These are phyloP conservation scores for Ctena decussata DNA, from an alignment of 2,888 invertebrate genomes.

Conservation along the genomic window DNA sequence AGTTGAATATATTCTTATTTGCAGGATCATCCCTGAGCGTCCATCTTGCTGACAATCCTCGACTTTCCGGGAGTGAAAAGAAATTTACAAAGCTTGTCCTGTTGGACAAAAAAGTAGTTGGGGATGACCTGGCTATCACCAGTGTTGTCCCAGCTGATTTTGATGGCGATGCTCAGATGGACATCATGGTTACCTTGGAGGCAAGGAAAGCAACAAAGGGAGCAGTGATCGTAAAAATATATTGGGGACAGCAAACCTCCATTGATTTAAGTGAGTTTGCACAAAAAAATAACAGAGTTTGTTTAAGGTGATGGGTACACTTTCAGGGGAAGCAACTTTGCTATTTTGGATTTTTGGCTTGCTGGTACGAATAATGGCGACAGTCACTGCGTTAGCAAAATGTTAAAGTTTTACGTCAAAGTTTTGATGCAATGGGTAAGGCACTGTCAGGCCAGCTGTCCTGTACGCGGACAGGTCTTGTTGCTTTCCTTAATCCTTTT, in stretches of 20 bases:
- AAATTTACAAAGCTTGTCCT: constrained; percentile 58
- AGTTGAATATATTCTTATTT: too few relatives aligned
- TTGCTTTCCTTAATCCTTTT: too few relatives aligned
- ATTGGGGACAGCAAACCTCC: constrained; percentile 70
- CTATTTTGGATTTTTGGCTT: too few relatives aligned
- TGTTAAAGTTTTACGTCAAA: too few relatives aligned
- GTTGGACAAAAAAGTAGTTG: constrained; percentile 42
- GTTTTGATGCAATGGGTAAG: too few relatives aligned
- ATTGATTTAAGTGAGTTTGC: constrained; percentile 31
- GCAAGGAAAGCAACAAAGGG: neutral
- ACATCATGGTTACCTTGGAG: constrained; percentile 91
- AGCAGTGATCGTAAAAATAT: constrained; percentile 68
- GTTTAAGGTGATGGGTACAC: too few relatives aligned
- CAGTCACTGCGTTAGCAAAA: too few relatives aligned
- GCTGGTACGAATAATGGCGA: too few relatives aligned
- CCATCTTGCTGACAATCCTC: constrained; percentile 66
- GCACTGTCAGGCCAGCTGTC: too few relatives aligned
- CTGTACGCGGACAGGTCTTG: too few relatives aligned
- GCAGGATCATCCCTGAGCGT: constrained; percentile 71
- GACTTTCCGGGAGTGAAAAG: constrained; percentile 39
- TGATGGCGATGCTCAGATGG: constrained; percentile 98
- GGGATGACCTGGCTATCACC: constrained; percentile 83
- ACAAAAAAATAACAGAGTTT: too few relatives aligned
- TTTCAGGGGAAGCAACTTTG: too few relatives aligned
- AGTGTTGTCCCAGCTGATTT: constrained; percentile 98